Conservation (phyloP, 2,888 invertebrate genomes). For the Trisateles emortualis region DNA sequence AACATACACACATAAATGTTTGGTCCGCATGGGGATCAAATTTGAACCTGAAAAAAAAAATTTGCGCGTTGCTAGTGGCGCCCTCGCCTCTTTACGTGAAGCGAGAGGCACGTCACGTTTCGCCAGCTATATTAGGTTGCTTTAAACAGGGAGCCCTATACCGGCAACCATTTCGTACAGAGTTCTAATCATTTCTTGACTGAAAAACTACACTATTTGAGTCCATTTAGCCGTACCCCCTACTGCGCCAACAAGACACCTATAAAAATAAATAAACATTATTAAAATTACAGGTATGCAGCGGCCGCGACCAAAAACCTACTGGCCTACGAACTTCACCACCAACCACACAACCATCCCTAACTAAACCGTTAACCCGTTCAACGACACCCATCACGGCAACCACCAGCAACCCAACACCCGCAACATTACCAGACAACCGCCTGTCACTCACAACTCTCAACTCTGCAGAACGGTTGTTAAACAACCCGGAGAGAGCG, state of each 20-base stretch:
- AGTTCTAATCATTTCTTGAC: too few species aligned
- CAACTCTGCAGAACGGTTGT: constrained; percentile 67
- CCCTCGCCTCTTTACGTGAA: too few species aligned
- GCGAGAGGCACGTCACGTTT: too few species aligned
- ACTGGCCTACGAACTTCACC: constrained; percentile 73
- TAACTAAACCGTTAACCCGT: constrained; percentile 68
- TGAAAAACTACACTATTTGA: too few species aligned
- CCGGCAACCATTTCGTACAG: too few species aligned
- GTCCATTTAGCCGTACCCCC: too few species aligned
- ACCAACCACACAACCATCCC: constrained; percentile 61
- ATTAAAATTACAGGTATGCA: constrained; percentile 71
- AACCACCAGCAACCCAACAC: constrained; percentile 40
- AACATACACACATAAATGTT: too few species aligned
- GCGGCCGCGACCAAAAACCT: constrained; percentile 82
- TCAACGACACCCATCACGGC: constrained; percentile 67
- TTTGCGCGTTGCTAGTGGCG: too few species aligned
- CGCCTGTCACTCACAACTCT: constrained; percentile 65
- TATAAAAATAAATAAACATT: neutral
- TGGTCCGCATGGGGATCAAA: too few species aligned
- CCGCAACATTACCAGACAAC: constrained; percentile 46
- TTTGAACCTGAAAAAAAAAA: too few species aligned
- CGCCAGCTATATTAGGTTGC: too few species aligned
- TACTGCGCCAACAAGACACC: neutral
- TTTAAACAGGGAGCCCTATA: too few species aligned
- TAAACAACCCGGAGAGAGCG: constrained; percentile 57